phyloP scores from a whole-genome alignment of 2,113 vertebrate genomes.

The Cyanoderma ruficeps region DNA sequence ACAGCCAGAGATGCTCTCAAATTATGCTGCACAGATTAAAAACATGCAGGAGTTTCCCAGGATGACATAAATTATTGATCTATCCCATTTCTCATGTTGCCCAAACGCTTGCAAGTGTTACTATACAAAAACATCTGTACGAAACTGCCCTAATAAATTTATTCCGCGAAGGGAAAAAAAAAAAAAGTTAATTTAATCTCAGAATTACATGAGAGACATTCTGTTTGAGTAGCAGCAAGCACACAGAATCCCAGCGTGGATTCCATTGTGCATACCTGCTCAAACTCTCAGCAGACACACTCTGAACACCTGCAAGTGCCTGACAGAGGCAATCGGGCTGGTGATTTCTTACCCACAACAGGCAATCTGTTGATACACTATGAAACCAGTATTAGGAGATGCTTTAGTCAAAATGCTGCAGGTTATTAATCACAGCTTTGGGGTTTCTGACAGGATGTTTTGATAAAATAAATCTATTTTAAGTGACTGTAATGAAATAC shows the following conservation, averaged over 20 bases:
- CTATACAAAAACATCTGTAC: background rate
- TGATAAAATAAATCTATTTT: constrained; percentile 82
- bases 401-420: constrained; percentile 68
- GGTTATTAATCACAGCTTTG: constrained; percentile 70
- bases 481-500: constrained; percentile 80
- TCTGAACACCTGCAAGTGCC: background rate
- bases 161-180: background rate
- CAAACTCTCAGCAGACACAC: background rate
- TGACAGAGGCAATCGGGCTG: background rate
- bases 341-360: background rate
- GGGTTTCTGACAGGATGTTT: constrained; percentile 76
- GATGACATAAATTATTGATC: background rate
- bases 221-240: background rate
- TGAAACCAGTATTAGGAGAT: constrained; percentile 35
- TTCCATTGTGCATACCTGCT: background rate
- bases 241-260: background rate
- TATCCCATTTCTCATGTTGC: background rate
- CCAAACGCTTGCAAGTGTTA: background rate
- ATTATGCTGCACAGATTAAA: background rate
- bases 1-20: background rate
- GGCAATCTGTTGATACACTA: constrained; percentile 32
- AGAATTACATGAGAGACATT: background rate
- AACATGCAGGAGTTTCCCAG: background rate
- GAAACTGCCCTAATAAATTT: background rate
- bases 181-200: background rate